Evolutionary conservation across 2,888 invertebrate species (phyloP).

Genomic region (Microlaimidae sp.): DNA sequence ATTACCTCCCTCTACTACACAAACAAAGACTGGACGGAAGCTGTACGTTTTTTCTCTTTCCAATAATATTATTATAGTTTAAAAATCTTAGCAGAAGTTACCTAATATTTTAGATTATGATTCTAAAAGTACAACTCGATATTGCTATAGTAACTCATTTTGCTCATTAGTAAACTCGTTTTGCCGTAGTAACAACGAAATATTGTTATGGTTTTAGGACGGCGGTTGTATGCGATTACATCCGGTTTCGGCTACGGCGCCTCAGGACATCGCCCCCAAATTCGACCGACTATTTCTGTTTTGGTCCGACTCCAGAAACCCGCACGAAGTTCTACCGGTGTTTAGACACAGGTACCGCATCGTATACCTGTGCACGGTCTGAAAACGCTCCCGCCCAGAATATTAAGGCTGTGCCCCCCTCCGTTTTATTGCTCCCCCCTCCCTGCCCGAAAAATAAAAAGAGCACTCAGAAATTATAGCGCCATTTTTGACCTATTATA

Average conservation of each 20-base stretch:
- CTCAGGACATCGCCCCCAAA: slow-evolving; percentile 70
- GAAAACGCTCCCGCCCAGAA: too few relatives aligned
- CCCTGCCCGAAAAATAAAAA: too few relatives aligned
- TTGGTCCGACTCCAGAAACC: slow-evolving; percentile 91
- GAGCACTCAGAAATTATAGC: too few relatives aligned
- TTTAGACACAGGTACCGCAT: slow-evolving; percentile 50
- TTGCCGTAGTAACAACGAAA: too few relatives aligned
- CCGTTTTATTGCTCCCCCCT: too few relatives aligned
- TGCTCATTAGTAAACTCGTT: too few relatives aligned
- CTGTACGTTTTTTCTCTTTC: slow-evolving; percentile 42
- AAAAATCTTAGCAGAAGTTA: too few relatives aligned
- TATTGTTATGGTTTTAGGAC: slow-evolving; percentile 26
- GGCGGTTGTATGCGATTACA: slow-evolving; percentile 82
- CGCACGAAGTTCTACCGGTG: slow-evolving; percentile 88
- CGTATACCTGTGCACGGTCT: too few relatives aligned
- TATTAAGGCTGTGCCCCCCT: too few relatives aligned
- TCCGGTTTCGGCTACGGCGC: slow-evolving; percentile 62
- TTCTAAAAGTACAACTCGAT: slow-evolving; percentile 12
- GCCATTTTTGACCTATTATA: too few relatives aligned
- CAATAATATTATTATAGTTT: background rate
- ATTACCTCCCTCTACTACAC: slow-evolving; percentile 95
- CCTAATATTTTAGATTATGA: too few relatives aligned
- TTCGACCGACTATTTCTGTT: slow-evolving; percentile 87
- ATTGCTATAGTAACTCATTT: too few relatives aligned
- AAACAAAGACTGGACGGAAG: slow-evolving; percentile 76